Evolutionary conservation across 2,888 invertebrate species (phyloP).

Genomic region (Dicranocentrus wangi): DNA sequence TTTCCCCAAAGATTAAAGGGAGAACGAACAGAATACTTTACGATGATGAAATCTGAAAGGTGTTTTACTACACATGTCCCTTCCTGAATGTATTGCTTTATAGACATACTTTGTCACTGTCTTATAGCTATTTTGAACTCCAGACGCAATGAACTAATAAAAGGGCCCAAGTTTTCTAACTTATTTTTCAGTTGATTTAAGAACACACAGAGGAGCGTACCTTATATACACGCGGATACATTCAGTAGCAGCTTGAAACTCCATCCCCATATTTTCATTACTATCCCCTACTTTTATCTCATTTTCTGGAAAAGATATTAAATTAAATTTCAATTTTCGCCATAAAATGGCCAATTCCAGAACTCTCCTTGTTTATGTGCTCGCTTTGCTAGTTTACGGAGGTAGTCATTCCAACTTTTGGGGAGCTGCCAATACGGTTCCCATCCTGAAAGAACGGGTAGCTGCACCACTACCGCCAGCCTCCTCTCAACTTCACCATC

Average conservation of each 20-base stretch:
- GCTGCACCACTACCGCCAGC: conserved; percentile 4
- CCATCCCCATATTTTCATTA: conserved; percentile 59
- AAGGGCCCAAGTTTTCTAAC: conserved; percentile 46
- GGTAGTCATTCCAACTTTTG: conserved; percentile 46
- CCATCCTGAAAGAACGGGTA: conserved; percentile 18
- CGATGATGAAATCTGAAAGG: background rate
- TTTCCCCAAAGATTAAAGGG: too few species aligned
- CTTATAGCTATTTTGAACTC: conserved; percentile 1
- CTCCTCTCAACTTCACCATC: conserved; percentile 41
- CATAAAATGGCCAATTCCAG: conserved; percentile 65
- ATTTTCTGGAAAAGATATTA: conserved; percentile 58
- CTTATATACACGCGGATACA: conserved; percentile 10
- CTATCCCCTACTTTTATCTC: conserved; percentile 41
- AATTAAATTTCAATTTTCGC: conserved; percentile 65
- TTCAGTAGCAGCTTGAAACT: conserved; percentile 49
- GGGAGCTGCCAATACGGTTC: conserved; percentile 55
- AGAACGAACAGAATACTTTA: too few species aligned
- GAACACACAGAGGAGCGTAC: conserved; percentile 18
- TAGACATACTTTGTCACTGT: background rate
- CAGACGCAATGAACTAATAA: conserved; percentile 50
- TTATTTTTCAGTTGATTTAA: conserved; percentile 51
- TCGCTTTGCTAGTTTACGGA: conserved; percentile 50
- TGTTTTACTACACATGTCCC: background rate
- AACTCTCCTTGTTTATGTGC: conserved; percentile 61
- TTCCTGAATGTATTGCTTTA: background rate